Base-by-base conservation (phyloP, 2,113 vertebrate species). In the Daboia siamensis region DNA sequence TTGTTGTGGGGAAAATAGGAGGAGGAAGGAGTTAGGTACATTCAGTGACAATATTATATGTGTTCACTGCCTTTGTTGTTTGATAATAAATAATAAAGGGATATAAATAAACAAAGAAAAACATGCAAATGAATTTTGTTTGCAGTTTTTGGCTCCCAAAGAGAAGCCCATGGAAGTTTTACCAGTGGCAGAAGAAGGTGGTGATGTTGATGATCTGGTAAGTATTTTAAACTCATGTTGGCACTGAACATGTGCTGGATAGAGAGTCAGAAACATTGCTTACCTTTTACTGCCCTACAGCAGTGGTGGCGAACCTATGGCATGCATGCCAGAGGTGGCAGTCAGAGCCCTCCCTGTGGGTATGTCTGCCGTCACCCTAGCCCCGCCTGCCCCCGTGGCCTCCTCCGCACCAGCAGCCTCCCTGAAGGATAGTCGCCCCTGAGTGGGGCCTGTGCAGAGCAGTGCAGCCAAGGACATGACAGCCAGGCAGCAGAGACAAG, bases 161-260 rank as follows among this genome's bases (percentile, higher is more conserved):
- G 98, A 98, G 93, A 97, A 96, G 92, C 94, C 97, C 91, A 95
- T 94, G 21, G 97, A 97, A 93, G 93, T 90, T 44, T 86, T 95
- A 5, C 95, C 97, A 29, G 33, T 88, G 20, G 23, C 90, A 88
- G 97, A 98, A 69, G 98, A 99, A 92, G 96, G 96, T 59, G 99
- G 98, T 87, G 99, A 99, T 93, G 98, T 99, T 44, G 99, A 99
- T 95, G 99, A 99, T 95, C 97, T 99, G 98, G 99, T 99, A 95
- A 98, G 98, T 96, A 56, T 59, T 1, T 0, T 94, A 48, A 95
- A 93, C 80, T 64, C 24, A 26, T 1, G 1, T 29, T 90, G 74
- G 17, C 33, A 57, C 20, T 57, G 56, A 44, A 80, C 17, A 44
- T 44, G 6, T 44, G 33, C 74, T 39, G 7, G 6, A 44, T 8